Base-by-base conservation (phyloP, 2,797 vertebrate genomes). In the Muraenolepis orangiensis region DNA sequence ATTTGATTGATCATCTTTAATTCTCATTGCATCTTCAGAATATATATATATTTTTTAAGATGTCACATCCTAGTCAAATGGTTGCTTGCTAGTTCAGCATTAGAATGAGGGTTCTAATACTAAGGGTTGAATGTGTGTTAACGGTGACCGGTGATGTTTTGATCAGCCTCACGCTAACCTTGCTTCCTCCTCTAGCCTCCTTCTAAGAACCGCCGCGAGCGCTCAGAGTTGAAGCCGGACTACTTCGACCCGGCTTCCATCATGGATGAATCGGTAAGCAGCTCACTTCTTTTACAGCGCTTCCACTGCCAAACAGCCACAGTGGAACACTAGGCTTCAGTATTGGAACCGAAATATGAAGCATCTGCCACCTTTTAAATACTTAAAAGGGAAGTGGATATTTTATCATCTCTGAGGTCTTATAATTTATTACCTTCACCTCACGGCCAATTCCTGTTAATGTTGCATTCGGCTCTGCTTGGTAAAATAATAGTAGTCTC, bases 181-280 rank as follows among this genome's bases (percentile, higher is more conserved):
- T 18, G 28, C 14, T 16, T 31, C n/a, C 28, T 85, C 77, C 79
- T 89, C 75, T 91, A 99, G 98, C 98, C 98, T 46, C 96, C 98
- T 18, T 99, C 98, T 71, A 99, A 99, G 94, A 99, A 98, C 90
- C 96, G 98, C 66, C 94, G 98, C 81, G 98, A 99, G 90, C 94
- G 98, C 91, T 98, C 97, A 75, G 98, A 99, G 85, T 94, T 99
- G 85, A 99, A 99, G 92, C 98, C 98, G 71, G 98, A 99, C 95
- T 99, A 97, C 94, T 99, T 99, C 90, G 98, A 99, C 93, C 98
- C 98, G 14, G 96, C 97, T 90, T 98, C 98, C 89, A 98, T 99
- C 94, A 99, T 99, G 97, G 98, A 99, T 91, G 98, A 99, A 93
- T 99, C 98, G 93, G 98, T 99, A 95, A 94, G 95, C 81, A 69